Base-by-base conservation (phyloP, 2,888 invertebrate genomes). In the Erebia ligea region DNA sequence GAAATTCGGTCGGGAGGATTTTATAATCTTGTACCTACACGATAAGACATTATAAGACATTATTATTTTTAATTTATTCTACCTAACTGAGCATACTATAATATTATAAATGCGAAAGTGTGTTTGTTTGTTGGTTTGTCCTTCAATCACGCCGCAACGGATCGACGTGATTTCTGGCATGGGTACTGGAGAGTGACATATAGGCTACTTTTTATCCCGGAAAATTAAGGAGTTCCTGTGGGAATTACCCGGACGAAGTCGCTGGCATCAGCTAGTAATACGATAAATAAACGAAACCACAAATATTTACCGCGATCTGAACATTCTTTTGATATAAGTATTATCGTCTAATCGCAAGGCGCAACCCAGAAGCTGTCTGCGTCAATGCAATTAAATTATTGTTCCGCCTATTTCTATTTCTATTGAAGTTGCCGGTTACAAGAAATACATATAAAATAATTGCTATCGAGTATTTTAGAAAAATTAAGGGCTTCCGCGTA, bases 331-430 rank as follows among this genome's bases (percentile, higher is more conserved):
- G 25, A 54, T 64, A 45, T 45, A n/a, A n/a, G n/a, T n/a, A 66
- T 66, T 66, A 66, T n/a, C 56, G 56, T 56, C 56, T 54, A 42
- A 66, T 57, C 21, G 21, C n/a, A n/a, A n/a, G n/a, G n/a, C n/a
- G n/a, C 62, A 62, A 45, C 56, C 17, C 56, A 54, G 54, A 54
- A 56, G 42, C 40, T 42, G 40, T 10, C 10, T 57, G 56, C 66
- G 45, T 57, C 66, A 66, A 10, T 66, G 21, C 56, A 65, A 66
- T 66, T 66, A 66, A 57, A 40, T 54, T n/a, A 17, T 64, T 66
- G 42, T 66, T 66, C 66, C 45, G 66, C 56, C 65, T 66, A 13
- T 42, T 65, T 34, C 21, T 40, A 52, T 66, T 66, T 40, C 56
- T 40, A 52, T 66, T 66, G 56, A 66, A 56, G 56, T 66, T 21